Base-by-base conservation (phyloP, 2,797 vertebrate genomes). In the Danio tinwini region DNA sequence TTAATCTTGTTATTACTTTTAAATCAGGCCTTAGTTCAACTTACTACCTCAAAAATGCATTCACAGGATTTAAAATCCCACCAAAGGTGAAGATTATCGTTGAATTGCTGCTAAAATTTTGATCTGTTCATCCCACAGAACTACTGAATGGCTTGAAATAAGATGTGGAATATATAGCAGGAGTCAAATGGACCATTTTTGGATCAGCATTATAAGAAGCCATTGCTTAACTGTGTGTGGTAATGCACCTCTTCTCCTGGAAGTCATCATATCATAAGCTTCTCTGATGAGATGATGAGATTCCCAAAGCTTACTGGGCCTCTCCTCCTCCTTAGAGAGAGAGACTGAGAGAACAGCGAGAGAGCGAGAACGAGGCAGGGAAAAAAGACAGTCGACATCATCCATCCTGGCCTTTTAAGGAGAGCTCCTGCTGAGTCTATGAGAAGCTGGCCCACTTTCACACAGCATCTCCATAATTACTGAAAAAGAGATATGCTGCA, bases 381-480 rank as follows among this genome's bases (percentile, higher is more conserved):
- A 69, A 74, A 81, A 69, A 61, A 71, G 76, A 79, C 55, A 39
- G 72, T 89, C 90, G 85, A 91, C 92, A 93, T 93, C 91, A 92
- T 93, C 91, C 91, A 88, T 91, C 90, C 91, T 88, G 88, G 85
- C 94, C 94, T 94, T 94, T 93, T 94, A 94, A 92, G 93, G 93
- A 93, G 89, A 90, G 93, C 90, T 93, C 91, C 89, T 90, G 91
- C 17, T 90, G 90, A 93, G 91, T 87, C 87, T 88, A 88, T 84
- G 85, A 90, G 81, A 73, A 19, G 75, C 86, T 93, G 92, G 91
- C 92, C 92, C 90, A 92, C 86, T 92, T 93, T 91, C 91, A 78
- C 47, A 71, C 47, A 71, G 40, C 6, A 53, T 53, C 0, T 9
- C 67, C 61, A 70, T 69, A 78, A 71, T 78, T 62, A 75, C 72